A percentile compares a stretch with the other conserved stretches of the same genome.
phyloP scores from a whole-genome alignment of 2,797 vertebrate genomes.

The Tenualosa thibaudeaui region DNA sequence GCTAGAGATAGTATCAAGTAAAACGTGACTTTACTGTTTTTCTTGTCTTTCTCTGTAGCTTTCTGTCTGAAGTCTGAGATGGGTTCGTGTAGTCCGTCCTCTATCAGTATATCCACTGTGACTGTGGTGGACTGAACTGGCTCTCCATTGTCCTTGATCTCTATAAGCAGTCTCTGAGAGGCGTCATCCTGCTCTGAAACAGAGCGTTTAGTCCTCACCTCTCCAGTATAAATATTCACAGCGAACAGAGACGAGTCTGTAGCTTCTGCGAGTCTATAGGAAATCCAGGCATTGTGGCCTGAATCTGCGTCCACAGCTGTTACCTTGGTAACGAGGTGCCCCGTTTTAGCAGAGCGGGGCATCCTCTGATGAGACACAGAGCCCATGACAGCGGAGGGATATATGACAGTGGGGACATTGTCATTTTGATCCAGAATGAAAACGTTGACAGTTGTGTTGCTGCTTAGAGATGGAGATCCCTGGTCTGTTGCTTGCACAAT shows the following conservation, averaged over 20 bases:
- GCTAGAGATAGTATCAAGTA: constrained; percentile 39
- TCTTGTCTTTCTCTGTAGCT: constrained; percentile 25
- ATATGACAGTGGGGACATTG: constrained; percentile 54
- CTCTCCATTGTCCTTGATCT: constrained; percentile 45
- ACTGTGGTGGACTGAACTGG: constrained; percentile 58
- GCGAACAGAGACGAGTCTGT: constrained; percentile 59
- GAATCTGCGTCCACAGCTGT: constrained; percentile 68
- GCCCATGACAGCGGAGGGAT: constrained; percentile 44
- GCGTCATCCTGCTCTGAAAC: constrained; percentile 45
- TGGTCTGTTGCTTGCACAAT: constrained; percentile 50
- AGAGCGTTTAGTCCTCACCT: constrained; percentile 45
- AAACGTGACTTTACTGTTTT: constrained; percentile 18
- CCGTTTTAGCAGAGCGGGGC: constrained; percentile 34
- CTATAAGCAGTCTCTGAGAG: constrained; percentile 46
- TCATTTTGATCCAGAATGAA: constrained; percentile 60
- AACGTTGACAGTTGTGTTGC: constrained; percentile 54
- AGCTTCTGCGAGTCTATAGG: constrained; percentile 66
- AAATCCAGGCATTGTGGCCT: constrained; percentile 70
- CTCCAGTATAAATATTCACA: constrained; percentile 48
- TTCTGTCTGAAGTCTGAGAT: constrained; percentile 36
- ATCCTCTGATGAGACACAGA: constrained; percentile 39
- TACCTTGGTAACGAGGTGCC: constrained; percentile 62
- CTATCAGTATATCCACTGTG: constrained; percentile 66
- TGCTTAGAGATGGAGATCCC: constrained; percentile 47
- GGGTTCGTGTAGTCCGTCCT: constrained; percentile 58